Percentiles rank a stretch among this genome's conserved stretches.
phyloP scores from a whole-genome alignment of 2,797 vertebrate genomes.

The Leptoclinus maculatus region DNA sequence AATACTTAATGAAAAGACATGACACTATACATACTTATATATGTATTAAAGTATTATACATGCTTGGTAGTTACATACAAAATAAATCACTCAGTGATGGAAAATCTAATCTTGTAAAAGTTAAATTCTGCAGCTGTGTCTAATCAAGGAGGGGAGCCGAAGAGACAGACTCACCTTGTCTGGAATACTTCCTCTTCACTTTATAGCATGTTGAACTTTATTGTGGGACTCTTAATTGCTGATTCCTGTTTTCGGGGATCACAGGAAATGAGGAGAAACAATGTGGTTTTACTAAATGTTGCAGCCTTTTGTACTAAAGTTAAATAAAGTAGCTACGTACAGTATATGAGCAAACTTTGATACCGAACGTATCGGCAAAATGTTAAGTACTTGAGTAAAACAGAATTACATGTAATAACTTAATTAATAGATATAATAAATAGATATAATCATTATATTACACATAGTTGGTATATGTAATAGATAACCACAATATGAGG shows the following conservation, averaged over 20 bases:
- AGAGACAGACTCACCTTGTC: slow-evolving; percentile 35
- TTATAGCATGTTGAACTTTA: slow-evolving; percentile 11
- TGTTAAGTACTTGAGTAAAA: not conserved
- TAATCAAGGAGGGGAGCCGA: slow-evolving; percentile 37
- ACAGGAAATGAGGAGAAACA: slow-evolving; percentile 2
- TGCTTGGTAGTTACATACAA: not conserved
- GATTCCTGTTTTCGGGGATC: slow-evolving; percentile 22
- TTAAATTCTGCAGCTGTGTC: slow-evolving; percentile 26
- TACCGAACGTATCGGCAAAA: not conserved
- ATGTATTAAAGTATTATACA: not conserved
- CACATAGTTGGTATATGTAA: not conserved
- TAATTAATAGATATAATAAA: not conserved
- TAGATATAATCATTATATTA: not conserved
- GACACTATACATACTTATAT: not conserved
- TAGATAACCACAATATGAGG: not conserved
- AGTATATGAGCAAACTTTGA: not conserved
- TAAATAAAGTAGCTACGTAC: not conserved
- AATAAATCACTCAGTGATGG: not conserved
- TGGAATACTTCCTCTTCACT: slow-evolving; percentile 46
- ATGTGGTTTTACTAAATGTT: not conserved
- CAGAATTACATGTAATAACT: not conserved
- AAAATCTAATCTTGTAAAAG: slow-evolving; percentile 38
- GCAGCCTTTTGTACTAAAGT: not conserved
- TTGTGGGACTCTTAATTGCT: slow-evolving; percentile 16
- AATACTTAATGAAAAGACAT: not conserved